A percentile compares a stretch with the other conserved stretches of the same genome.
Conservation (phyloP, 2,113 vertebrate species). For the Callospermophilus lateralis region DNA sequence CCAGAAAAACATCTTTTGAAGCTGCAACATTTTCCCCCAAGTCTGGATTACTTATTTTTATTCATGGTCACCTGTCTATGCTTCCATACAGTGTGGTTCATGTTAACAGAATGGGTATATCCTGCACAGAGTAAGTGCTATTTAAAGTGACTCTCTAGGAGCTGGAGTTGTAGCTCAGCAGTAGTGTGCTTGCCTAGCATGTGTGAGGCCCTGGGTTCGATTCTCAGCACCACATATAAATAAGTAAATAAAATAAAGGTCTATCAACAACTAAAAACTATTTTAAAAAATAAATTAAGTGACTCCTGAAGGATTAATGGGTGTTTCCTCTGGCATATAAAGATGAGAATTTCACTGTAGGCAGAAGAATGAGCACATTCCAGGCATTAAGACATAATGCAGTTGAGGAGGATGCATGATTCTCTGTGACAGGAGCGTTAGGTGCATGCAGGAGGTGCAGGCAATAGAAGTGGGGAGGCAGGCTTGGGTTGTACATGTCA, state of each 20-base stretch:
- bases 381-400: background rate
- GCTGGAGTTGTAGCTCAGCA: too few relatives aligned
- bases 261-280: too few relatives aligned
- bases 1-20: background rate
- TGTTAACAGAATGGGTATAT: background rate
- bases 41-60: slow-evolving; percentile 15
- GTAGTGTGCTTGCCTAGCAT: too few relatives aligned
- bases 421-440: background rate
- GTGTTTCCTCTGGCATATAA: background rate
- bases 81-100: background rate
- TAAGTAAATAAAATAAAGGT: too few relatives aligned
- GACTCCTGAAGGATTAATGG: background rate
- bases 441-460: background rate
- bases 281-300: too few relatives aligned
- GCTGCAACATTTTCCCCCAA: background rate
- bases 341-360: background rate
- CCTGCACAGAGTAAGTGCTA: background rate
- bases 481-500: too few relatives aligned
- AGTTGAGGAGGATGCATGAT: background rate
- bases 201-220: too few relatives aligned
- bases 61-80: background rate
- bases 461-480: background rate
- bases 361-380: slow-evolving; percentile 35
- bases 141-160: background rate
- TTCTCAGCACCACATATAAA: too few relatives aligned